Evolutionary conservation across 2,888 invertebrate genomes (phyloP), one percentile per base, ranked within the genome.

Genomic region (Germaria angustata): DNA sequence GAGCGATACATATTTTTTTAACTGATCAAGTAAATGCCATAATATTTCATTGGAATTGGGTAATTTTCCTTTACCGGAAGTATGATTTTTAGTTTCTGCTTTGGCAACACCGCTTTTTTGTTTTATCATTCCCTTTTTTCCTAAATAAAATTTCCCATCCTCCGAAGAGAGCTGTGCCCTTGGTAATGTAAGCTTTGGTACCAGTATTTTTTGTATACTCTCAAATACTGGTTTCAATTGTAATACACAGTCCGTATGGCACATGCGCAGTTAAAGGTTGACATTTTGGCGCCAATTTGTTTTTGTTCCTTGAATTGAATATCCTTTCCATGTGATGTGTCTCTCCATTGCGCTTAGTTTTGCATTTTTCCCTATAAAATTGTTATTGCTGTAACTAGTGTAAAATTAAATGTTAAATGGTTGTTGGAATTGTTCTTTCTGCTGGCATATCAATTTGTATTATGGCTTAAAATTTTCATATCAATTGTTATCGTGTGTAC

Each of bases 281-380:
- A 28, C 32, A 57, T 73, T 79, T 82, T 79, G 79, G 82, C 82
- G 82, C 82, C 82, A 82, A 82, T 39, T 71, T 71, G 28, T 63
- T 69, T 2, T 69, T 75, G 49, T 51, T 36, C 39, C 34, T 61
- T 68, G 55, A 46, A 77, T 55, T 32, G 32, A 28, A 59, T 75
- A 53, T 53, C 32, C 53, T 32, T 46, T 63, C 32, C 51, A n/a
- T 36, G 2, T 55, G 0, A 11, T 32, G 41, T 66, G 32, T 51
- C 8, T 34, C 68, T 69, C n/a, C 6, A 22, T 69, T 66, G 55
- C 41, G 69, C 49, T 81, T 63, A 39, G 11, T 68, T 66, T 51
- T 61, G 65, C 59, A 63, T 61, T 72, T 51, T 46, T 20, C n/a
- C 15, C 15, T 49, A 41, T 4, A 57, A 17, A 44, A 46, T 1